phyloP scores from a whole-genome alignment of 1,140 invertebrate species.

The Drosophila quadrilineata region DNA sequence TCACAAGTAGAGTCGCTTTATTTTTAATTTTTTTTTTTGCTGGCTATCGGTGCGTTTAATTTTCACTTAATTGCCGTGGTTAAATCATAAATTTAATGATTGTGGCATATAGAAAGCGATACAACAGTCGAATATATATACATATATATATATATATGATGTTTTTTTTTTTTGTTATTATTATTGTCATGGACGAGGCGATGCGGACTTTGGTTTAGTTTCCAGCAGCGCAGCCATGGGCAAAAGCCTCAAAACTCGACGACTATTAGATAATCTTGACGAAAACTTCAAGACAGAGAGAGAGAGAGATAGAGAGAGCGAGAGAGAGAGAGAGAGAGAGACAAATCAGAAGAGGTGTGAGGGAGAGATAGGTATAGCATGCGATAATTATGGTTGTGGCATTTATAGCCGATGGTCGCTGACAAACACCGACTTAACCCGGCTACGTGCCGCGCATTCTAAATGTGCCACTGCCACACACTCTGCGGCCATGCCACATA shows the following conservation, averaged over 20 bases:
- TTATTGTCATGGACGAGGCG: not conserved
- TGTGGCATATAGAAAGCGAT: conserved; percentile 35
- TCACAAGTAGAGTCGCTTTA: no score
- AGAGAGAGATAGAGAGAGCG: no score
- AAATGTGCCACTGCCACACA: conserved; percentile 5
- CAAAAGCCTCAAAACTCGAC: no score
- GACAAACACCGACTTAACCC: conserved; percentile 1
- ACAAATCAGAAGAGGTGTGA: not conserved
- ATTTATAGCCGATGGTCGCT: conserved; percentile 6
- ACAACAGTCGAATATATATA: no score
- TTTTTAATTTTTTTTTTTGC: no score
- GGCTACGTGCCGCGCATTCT: conserved; percentile 41
- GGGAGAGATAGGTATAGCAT: not conserved
- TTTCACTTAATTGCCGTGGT: conserved; percentile 46
- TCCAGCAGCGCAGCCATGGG: conserved; percentile 40
- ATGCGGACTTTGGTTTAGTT: conserved; percentile 12
- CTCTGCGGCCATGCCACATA: conserved; percentile 1
- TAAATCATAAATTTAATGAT: conserved; percentile 50
- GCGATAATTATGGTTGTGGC: conserved; percentile 26
- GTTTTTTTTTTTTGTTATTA: no score
- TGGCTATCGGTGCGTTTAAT: conserved; percentile 40
- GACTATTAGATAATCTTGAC: conserved; percentile 46
- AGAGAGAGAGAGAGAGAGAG: not conserved
- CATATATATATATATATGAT: no score
- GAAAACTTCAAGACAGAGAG: not conserved